Percentiles rank a stretch among this genome's conserved stretches.
phyloP scores from a whole-genome alignment of 1,140 invertebrate genomes.

The Diuraphis noxia region DNA sequence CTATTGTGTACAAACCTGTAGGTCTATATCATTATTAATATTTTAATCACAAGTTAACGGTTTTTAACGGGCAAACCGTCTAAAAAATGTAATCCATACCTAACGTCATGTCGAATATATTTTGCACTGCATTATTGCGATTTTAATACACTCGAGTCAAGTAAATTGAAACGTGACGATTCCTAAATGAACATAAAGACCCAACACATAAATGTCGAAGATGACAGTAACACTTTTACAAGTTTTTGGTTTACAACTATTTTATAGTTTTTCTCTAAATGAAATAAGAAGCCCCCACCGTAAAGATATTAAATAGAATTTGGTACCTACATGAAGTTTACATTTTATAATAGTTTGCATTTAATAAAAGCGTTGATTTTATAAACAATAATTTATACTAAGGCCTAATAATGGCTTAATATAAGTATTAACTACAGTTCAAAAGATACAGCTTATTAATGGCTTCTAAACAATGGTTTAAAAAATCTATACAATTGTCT shows the following conservation, averaged over 20 bases:
- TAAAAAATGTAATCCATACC: background rate
- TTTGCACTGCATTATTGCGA: background rate
- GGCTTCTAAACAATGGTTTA: background rate
- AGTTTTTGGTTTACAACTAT: background rate
- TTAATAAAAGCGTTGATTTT: background rate
- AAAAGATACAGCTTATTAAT: background rate
- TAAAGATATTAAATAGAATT: background rate
- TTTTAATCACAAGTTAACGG: background rate
- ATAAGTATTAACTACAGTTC: background rate
- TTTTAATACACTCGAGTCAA: background rate
- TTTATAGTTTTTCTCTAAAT: background rate
- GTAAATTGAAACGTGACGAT: background rate
- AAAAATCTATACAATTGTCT: background rate
- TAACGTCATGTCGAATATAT: background rate
- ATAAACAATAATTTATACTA: background rate
- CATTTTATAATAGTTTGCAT: background rate
- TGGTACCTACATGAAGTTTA: background rate
- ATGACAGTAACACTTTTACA: background rate
- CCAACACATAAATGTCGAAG: background rate
- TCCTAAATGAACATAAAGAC: background rate
- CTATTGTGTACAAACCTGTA: background rate
- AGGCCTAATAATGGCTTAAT: background rate
- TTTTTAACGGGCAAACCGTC: background rate
- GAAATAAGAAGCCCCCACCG: background rate
- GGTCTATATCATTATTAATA: background rate